These are phyloP conservation scores for Amyelois transitella DNA, from an alignment of 1,140 invertebrate genomes.

Conservation along the genomic window DNA sequence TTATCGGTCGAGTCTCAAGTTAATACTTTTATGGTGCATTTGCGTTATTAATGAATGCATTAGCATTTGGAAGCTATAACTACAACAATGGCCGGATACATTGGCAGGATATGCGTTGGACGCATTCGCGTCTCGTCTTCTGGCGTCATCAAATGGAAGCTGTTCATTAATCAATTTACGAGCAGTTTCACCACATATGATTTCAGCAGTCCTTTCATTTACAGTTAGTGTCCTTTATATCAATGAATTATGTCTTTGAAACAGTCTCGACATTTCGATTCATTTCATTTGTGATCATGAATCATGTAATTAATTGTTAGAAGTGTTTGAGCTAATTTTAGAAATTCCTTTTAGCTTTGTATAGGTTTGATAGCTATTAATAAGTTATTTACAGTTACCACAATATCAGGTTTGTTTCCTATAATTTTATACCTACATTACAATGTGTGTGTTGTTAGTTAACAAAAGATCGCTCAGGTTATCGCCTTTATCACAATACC, in stretches of 20 bases:
- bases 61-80: slow-evolving; percentile 25
- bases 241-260: background rate
- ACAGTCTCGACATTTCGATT: background rate
- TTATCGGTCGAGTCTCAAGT: background rate
- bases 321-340: background rate
- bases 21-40: background rate
- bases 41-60: slow-evolving; percentile 10
- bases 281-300: background rate
- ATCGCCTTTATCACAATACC: background rate
- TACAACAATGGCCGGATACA: slow-evolving; percentile 51
- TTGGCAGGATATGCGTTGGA: slow-evolving; percentile 48
- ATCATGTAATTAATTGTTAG: background rate
- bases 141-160: slow-evolving; percentile 29
- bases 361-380: background rate
- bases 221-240: background rate
- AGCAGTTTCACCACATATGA: slow-evolving; percentile 6
- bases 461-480: background rate
- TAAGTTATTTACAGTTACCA: background rate
- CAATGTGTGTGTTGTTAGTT: background rate
- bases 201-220: background rate
- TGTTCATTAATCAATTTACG: slow-evolving; percentile 20
- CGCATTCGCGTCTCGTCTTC: slow-evolving; percentile 33
- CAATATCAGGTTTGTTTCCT: background rate
- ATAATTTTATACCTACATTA: no score
- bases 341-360: background rate